Evolutionary conservation across 1,140 invertebrate genomes (phyloP).

Genomic region (Nebria ingens): DNA sequence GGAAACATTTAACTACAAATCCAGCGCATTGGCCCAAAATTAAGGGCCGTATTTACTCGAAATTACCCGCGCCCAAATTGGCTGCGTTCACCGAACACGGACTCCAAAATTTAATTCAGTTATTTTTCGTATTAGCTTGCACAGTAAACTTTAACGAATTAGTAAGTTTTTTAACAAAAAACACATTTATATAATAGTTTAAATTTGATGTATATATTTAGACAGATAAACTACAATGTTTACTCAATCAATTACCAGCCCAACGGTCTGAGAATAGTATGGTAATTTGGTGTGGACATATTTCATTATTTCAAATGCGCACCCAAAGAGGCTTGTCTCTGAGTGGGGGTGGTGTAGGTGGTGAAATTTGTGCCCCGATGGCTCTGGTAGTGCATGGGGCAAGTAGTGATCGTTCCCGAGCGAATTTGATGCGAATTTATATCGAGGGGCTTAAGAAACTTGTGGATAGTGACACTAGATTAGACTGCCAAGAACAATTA

Average conservation of each 20-base stretch:
- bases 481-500: background rate
- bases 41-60: background rate
- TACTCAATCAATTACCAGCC: background rate
- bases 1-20: background rate
- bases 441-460: background rate
- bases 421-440: background rate
- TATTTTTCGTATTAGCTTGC: background rate
- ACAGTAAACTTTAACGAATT: background rate
- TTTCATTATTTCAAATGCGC: background rate
- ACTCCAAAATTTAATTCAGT: background rate
- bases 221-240: conserved; percentile 1
- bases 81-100: background rate
- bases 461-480: background rate
- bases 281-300: background rate
- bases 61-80: background rate
- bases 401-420: background rate
- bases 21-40: background rate
- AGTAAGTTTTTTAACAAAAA: background rate
- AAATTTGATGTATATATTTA: background rate
- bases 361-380: background rate
- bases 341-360: background rate
- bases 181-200: background rate
- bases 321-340: background rate
- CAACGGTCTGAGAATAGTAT: background rate
- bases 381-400: background rate